phyloP scores from a whole-genome alignment of 2,797 vertebrate species.

The Cirrhinus molitorella region DNA sequence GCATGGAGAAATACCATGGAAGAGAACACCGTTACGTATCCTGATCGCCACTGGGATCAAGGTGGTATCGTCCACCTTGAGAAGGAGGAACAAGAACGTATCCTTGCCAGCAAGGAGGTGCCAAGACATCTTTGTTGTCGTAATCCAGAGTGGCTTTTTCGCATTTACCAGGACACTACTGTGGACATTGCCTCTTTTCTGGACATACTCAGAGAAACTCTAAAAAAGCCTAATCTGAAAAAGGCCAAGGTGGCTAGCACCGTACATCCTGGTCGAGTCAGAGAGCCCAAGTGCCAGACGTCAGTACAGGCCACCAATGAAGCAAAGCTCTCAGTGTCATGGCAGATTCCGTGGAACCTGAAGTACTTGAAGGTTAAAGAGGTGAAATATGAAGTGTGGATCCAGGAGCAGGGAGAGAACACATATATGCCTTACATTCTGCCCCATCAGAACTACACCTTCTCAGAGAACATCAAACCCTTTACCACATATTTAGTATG shows the following conservation, averaged over 20 bases:
- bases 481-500: conserved; percentile 98
- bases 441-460: conserved; percentile 96
- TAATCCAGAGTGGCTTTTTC: conserved; percentile 97
- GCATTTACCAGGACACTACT: conserved; percentile 96
- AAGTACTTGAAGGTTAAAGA: conserved; percentile 95
- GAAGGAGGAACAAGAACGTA: conserved; percentile 88
- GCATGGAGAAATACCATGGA: conserved; percentile 90
- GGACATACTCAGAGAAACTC: conserved; percentile 81
- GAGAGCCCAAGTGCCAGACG: conserved; percentile 90
- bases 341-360: conserved; percentile 98
- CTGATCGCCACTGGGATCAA: conserved; percentile 94
- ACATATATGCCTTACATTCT: conserved; percentile 98
- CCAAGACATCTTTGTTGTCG: conserved; percentile 94
- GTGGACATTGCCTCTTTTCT: conserved; percentile 91
- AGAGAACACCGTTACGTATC: conserved; percentile 88
- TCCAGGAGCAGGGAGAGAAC: conserved; percentile 99
- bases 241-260: conserved; percentile 82
- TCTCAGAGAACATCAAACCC: conserved; percentile 98
- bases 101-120: conserved; percentile 89
- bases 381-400: conserved; percentile 98
- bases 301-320: conserved; percentile 88
- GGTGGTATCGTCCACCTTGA: conserved; percentile 93
- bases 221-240: conserved; percentile 83
- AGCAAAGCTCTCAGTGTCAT: conserved; percentile 91
- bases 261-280: conserved; percentile 93